Evolutionary conservation across 2,888 invertebrate genomes (phyloP).

Genomic region (Cepaea hortensis): DNA sequence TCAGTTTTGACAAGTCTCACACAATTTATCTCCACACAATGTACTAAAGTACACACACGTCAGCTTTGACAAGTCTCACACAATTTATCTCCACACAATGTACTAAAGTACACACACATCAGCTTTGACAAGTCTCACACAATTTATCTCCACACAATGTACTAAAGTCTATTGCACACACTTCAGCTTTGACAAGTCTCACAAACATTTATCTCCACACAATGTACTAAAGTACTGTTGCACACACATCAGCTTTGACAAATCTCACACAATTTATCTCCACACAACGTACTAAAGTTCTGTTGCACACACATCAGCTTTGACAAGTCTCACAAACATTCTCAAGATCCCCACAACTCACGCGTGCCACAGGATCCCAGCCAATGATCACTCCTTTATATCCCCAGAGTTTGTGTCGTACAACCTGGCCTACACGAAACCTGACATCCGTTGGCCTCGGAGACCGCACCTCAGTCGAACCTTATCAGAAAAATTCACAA

Average conservation of each 20-base stretch:
- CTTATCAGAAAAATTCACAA: constrained; percentile 57
- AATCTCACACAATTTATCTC: neutral
- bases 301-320: neutral
- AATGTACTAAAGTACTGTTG: neutral
- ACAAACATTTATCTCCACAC: neutral
- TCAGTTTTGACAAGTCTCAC: neutral
- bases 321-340: neutral
- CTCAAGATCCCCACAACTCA: constrained; percentile 52
- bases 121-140: too few species aligned
- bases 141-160: too few species aligned
- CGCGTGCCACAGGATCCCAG: constrained; percentile 78
- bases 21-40: too few species aligned
- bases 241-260: neutral
- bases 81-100: too few species aligned
- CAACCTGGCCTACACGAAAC: constrained; percentile 79
- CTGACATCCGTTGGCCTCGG: constrained; percentile 76
- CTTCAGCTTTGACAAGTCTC: too few species aligned
- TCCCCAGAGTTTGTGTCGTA: constrained; percentile 77
- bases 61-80: too few species aligned
- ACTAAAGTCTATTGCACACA: too few species aligned
- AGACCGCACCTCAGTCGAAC: constrained; percentile 74
- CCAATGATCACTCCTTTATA: constrained; percentile 79
- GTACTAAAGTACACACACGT: too few species aligned
- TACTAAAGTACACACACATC: too few species aligned
- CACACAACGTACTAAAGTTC: neutral